Conservation (phyloP, 2,888 invertebrate genomes). For the Hartigia nigra region DNA sequence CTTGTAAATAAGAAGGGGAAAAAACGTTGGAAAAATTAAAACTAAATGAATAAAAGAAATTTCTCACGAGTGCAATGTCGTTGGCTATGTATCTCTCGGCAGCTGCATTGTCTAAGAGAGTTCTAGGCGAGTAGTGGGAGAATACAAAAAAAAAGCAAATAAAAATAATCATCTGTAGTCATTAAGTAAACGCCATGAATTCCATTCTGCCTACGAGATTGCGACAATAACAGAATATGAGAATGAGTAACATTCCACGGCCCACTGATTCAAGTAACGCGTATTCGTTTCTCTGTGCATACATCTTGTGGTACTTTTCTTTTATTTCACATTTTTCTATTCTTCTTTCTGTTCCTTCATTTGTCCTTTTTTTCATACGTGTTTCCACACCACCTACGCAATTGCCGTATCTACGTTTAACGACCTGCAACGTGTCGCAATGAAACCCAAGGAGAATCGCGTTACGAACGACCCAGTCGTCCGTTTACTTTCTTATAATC, state of each 20-base stretch:
- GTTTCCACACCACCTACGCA: neutral
- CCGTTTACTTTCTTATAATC: neutral
- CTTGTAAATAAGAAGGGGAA: neutral
- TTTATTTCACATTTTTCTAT: neutral
- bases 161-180: neutral
- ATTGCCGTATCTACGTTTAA: neutral
- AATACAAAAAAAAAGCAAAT: neutral
- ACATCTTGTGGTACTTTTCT: neutral
- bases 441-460: neutral
- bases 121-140: neutral
- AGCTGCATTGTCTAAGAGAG: neutral
- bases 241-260: neutral
- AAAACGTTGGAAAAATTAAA: neutral
- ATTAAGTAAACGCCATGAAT: neutral
- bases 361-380: neutral
- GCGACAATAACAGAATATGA: neutral
- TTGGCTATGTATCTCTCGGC: neutral
- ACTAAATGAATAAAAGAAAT: neutral
- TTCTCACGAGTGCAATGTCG: neutral
- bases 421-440: neutral
- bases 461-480: neutral
- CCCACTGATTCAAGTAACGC: neutral
- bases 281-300: neutral
- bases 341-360: neutral
- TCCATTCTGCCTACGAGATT: neutral